Evolutionary conservation across 2,888 invertebrate genomes (phyloP).

Genomic region (Junonia oenone): DNA sequence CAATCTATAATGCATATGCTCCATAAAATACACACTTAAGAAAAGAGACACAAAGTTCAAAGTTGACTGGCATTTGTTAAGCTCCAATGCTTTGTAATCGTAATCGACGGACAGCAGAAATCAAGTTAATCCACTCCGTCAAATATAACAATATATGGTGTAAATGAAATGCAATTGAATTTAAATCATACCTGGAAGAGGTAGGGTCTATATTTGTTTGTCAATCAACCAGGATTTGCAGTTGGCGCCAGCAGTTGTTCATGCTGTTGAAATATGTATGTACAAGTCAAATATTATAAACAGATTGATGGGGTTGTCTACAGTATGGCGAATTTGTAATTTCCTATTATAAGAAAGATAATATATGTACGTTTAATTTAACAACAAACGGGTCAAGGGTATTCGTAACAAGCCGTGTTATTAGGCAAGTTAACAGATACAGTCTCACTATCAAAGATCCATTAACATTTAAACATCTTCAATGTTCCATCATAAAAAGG

Average conservation of each 20-base stretch:
- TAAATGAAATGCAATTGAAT: slow-evolving; percentile 35
- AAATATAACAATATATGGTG: slow-evolving; percentile 2
- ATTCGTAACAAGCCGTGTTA: slow-evolving; percentile 9
- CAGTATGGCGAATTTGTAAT: slow-evolving; percentile 28
- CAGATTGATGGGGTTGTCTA: slow-evolving; percentile 25
- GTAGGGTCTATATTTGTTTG: slow-evolving; percentile 14
- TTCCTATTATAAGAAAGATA: slow-evolving; percentile 17
- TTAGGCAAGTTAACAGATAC: slow-evolving; percentile 9
- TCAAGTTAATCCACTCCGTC: slow-evolving; percentile 18
- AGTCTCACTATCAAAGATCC: background rate
- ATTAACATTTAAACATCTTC: background rate
- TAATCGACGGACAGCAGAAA: slow-evolving; percentile 43
- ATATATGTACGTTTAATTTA: slow-evolving; percentile 11
- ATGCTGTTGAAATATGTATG: slow-evolving; percentile 27
- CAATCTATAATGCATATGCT: slow-evolving; percentile 24
- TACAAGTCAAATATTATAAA: slow-evolving; percentile 29
- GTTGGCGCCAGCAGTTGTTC: slow-evolving; percentile 26
- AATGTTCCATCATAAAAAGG: background rate
- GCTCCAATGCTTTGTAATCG: slow-evolving; percentile 26
- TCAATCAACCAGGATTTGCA: slow-evolving; percentile 18
- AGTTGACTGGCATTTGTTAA: slow-evolving; percentile 30
- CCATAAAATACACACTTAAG: slow-evolving; percentile 27
- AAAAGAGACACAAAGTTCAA: slow-evolving; percentile 37
- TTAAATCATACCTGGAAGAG: slow-evolving; percentile 16
- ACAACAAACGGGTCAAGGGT: slow-evolving; percentile 17